Evolutionary conservation across 2,888 invertebrate species (phyloP).

Genomic region (Allophyes oxyacanthae): DNA sequence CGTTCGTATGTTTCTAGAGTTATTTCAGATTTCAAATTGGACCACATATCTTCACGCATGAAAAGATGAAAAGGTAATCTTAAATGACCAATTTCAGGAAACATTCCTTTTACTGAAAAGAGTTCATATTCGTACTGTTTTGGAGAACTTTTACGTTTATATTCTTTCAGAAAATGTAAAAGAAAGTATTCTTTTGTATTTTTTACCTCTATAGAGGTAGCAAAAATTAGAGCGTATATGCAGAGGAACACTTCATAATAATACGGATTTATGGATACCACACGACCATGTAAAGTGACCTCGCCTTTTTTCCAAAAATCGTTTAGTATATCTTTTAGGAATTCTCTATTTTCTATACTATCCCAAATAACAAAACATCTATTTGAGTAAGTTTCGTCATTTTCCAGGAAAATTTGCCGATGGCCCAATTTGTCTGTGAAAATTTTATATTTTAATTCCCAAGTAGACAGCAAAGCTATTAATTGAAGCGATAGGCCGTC

Average conservation of each 20-base stretch:
- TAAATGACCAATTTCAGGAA: slow-evolving; percentile 86
- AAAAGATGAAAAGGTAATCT: slow-evolving; percentile 85
- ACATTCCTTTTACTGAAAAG: slow-evolving; percentile 85
- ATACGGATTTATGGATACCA: slow-evolving; percentile 83
- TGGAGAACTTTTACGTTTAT: slow-evolving; percentile 79
- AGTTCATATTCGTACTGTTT: slow-evolving; percentile 86
- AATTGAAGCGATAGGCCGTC: slow-evolving; percentile 82
- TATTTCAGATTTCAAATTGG: slow-evolving; percentile 86
- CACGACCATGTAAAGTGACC: slow-evolving; percentile 80
- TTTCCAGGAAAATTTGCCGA: slow-evolving; percentile 70
- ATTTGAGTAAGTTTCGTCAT: slow-evolving; percentile 69
- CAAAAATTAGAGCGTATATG: slow-evolving; percentile 79
- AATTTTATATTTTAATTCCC: slow-evolving; percentile 82
- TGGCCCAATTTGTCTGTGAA: slow-evolving; percentile 72
- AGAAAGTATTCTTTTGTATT: slow-evolving; percentile 81
- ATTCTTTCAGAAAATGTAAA: slow-evolving; percentile 82
- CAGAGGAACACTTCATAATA: slow-evolving; percentile 85
- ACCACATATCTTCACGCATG: slow-evolving; percentile 86
- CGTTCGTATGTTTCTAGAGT: slow-evolving; percentile 85
- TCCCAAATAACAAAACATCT: slow-evolving; percentile 80
- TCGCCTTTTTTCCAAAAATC: slow-evolving; percentile 87
- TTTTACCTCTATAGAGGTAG: slow-evolving; percentile 66
- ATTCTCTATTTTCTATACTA: slow-evolving; percentile 79
- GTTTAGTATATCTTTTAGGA: slow-evolving; percentile 77
- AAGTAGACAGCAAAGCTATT: slow-evolving; percentile 77